These are phyloP conservation scores for Drosophila acutilabella DNA, from an alignment of 2,888 invertebrate genomes.

Conservation along the genomic window DNA sequence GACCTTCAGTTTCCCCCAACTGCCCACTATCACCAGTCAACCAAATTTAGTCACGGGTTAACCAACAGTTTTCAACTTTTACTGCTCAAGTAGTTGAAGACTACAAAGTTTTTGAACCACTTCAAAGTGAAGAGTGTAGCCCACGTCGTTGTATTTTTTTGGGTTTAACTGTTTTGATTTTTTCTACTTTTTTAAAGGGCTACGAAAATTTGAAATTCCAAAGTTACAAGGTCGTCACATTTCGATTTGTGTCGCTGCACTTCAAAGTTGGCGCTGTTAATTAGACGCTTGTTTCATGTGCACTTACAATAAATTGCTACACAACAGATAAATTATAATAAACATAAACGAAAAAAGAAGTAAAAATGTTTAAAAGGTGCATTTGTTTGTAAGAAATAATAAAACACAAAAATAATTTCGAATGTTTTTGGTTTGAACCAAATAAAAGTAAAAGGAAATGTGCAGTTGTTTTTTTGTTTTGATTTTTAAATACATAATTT, in stretches of 20 bases:
- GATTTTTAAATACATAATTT: slow-evolving; percentile 43
- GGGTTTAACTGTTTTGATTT: slow-evolving; percentile 5
- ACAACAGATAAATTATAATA: slow-evolving; percentile 47
- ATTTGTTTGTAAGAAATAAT: slow-evolving; percentile 45
- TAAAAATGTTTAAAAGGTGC: slow-evolving; percentile 49
- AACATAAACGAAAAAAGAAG: slow-evolving; percentile 33
- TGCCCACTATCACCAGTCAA: neutral
- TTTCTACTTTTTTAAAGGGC: neutral
- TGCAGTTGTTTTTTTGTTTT: slow-evolving; percentile 31
- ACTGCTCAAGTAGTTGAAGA: neutral
- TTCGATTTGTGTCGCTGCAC: slow-evolving; percentile 60
- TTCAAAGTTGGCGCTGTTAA: slow-evolving; percentile 70
- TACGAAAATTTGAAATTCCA: too few relatives aligned
- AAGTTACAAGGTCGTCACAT: slow-evolving; percentile 20
- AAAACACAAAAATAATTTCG: slow-evolving; percentile 28
- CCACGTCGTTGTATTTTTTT: slow-evolving; percentile 19
- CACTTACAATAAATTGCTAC: slow-evolving; percentile 76
- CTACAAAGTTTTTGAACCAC: slow-evolving; percentile 7
- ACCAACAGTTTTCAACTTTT: neutral
- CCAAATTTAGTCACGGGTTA: neutral
- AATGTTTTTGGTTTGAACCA: slow-evolving; percentile 15
- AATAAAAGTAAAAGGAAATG: slow-evolving; percentile 22
- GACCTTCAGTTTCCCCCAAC: neutral
- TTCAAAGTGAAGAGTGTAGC: slow-evolving; percentile 23
- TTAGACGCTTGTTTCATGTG: slow-evolving; percentile 72